These are phyloP conservation scores for Pristiophorus japonicus DNA, from an alignment of 2,113 vertebrate genomes.

Conservation along the genomic window DNA sequence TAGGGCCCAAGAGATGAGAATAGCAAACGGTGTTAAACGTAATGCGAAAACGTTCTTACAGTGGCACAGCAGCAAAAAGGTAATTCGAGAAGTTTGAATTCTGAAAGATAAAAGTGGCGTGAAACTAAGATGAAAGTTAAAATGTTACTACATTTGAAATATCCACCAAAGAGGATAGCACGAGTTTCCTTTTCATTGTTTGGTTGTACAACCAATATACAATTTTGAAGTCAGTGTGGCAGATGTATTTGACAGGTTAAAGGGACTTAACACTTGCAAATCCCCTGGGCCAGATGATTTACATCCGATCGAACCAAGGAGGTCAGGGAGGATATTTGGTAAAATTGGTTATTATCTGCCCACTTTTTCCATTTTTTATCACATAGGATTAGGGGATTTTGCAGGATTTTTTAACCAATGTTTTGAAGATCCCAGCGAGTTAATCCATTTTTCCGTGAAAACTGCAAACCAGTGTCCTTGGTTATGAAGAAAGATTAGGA, in stretches of 20 bases:
- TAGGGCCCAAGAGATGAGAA: not conserved
- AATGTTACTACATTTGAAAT: not conserved
- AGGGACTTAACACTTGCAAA: not conserved
- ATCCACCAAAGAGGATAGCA: not conserved
- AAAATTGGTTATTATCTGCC: too few species aligned
- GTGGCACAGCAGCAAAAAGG: too few species aligned
- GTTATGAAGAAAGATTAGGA: not conserved
- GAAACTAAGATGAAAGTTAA: not conserved
- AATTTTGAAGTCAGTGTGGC: not conserved
- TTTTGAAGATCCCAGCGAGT: not conserved
- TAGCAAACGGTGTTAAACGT: too few species aligned
- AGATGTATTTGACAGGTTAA: not conserved
- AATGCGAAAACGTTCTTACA: not conserved
- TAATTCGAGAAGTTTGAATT: not conserved
- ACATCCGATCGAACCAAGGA: not conserved
- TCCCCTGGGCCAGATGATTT: not conserved
- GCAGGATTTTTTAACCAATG: not conserved
- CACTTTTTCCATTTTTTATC: too few species aligned
- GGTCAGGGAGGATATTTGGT: not conserved
- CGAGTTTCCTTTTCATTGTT: not conserved
- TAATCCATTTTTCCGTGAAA: not conserved
- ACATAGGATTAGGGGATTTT: too few species aligned
- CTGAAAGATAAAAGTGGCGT: not conserved
- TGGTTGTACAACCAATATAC: not conserved
- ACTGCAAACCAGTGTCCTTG: not conserved